Conservation (phyloP, 2,888 invertebrate species). For the Epistrophella euchroma region DNA sequence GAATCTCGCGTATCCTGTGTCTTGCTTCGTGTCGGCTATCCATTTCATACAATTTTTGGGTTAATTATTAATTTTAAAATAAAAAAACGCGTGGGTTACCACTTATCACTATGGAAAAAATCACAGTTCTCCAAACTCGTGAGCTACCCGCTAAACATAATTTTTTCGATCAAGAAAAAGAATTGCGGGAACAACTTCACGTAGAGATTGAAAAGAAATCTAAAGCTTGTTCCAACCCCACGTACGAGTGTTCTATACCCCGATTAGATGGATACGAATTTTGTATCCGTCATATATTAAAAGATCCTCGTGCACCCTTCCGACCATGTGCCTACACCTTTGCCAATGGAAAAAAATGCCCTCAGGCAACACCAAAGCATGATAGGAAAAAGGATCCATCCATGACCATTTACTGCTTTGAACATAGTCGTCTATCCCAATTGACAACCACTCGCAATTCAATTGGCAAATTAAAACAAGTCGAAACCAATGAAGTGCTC, state of each 20-base stretch:
- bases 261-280: constrained; percentile 90
- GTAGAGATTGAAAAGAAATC: constrained; percentile 87
- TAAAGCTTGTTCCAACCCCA: constrained; percentile 86
- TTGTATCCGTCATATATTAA: constrained; percentile 93
- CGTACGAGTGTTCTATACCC: constrained; percentile 88
- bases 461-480: constrained; percentile 86
- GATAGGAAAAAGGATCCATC: constrained; percentile 89
- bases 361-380: constrained; percentile 89
- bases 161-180: constrained; percentile 79
- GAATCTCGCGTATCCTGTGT: neutral
- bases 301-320: constrained; percentile 93
- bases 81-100: neutral
- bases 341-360: constrained; percentile 89
- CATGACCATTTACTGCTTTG: constrained; percentile 87
- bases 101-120: constrained; percentile 56
- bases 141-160: constrained; percentile 41
- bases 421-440: constrained; percentile 88
- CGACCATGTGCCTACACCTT: constrained; percentile 91
- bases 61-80: neutral
- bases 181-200: constrained; percentile 85
- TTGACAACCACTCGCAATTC: constrained; percentile 86
- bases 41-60: neutral
- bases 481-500: constrained; percentile 88
- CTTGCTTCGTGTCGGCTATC: constrained; percentile 2
- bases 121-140: constrained; percentile 28